Conservation (phyloP, 2,888 invertebrate genomes). For the Cyclophora punctaria region DNA sequence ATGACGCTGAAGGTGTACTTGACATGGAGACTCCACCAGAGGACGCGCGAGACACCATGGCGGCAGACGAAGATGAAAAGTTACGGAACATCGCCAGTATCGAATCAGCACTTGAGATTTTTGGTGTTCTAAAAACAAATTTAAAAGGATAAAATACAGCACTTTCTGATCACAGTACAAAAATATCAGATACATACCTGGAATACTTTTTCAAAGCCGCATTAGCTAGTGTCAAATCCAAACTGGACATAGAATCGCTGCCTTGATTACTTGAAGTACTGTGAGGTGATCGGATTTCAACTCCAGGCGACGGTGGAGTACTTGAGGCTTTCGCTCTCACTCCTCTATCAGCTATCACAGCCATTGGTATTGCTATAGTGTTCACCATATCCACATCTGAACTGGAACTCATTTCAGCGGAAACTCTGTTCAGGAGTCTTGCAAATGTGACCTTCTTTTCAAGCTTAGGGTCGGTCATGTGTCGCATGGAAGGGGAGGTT, state of each 20-base stretch:
- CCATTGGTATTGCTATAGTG: conserved; percentile 67
- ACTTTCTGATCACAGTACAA: not conserved
- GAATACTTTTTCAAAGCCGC: conserved; percentile 75
- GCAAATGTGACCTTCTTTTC: conserved; percentile 88
- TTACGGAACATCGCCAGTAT: conserved; percentile 86
- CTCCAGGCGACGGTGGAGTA: conserved; percentile 80
- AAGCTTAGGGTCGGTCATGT: conserved; percentile 79
- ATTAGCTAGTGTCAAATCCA: conserved; percentile 78
- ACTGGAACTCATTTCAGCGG: conserved; percentile 85
- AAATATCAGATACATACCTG: conserved; percentile 32
- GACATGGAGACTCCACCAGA: conserved; percentile 79
- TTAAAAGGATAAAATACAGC: conserved; percentile 10
- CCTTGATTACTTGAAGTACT: conserved; percentile 85
- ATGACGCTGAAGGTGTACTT: conserved; percentile 83
- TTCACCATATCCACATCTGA: conserved; percentile 79
- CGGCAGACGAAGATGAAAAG: conserved; percentile 79
- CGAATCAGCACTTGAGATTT: conserved; percentile 86
- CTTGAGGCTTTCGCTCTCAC: conserved; percentile 60
- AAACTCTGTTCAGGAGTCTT: conserved; percentile 81
- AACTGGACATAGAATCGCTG: conserved; percentile 84
- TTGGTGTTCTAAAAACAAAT: conserved; percentile 61
- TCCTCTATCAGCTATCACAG: conserved; percentile 57
- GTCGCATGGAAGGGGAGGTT: conserved; percentile 72
- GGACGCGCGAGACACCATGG: conserved; percentile 74
- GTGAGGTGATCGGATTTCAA: conserved; percentile 76